Evolutionary conservation across 2,113 vertebrate species (phyloP).

Genomic region (Hyperoodon ampullatus): DNA sequence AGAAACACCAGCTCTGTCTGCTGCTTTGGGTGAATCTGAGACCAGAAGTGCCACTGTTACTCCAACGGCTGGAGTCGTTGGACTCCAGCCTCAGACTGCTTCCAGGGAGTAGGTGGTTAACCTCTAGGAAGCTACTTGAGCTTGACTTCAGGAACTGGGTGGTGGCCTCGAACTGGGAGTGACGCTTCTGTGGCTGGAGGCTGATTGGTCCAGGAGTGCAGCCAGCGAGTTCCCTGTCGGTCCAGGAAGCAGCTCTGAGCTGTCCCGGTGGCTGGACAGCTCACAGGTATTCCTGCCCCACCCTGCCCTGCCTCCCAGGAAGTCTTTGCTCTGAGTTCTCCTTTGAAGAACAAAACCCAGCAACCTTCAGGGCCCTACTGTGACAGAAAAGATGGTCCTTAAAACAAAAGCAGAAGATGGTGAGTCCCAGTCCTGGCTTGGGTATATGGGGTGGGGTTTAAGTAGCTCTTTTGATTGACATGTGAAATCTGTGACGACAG

Average conservation of each 20-base stretch:
- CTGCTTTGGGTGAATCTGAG: background rate
- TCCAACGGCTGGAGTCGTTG: too few relatives aligned
- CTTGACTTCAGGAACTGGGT: slow-evolving; percentile 62
- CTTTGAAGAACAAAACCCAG: background rate
- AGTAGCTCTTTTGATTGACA: fast-evolving
- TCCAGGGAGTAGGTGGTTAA: background rate
- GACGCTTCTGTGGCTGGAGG: background rate
- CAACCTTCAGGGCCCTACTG: background rate
- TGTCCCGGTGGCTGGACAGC: background rate
- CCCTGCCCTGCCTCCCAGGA: background rate
- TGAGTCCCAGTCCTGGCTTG: background rate
- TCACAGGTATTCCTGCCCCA: background rate
- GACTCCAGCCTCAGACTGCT: background rate
- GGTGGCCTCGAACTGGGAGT: background rate
- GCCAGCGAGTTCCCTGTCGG: background rate
- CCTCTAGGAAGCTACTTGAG: background rate
- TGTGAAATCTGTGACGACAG: background rate
- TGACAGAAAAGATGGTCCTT: slow-evolving; percentile 67
- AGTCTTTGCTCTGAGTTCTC: background rate
- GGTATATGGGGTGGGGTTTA: fast-evolving
- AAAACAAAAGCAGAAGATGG: background rate
- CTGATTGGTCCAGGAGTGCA: slow-evolving; percentile 37
- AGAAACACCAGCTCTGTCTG: fast-evolving
- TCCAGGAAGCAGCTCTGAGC: slow-evolving; percentile 57
- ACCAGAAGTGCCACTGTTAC: fast-evolving